These are phyloP conservation scores for Cichlasoma orientale DNA, from an alignment of 2,797 vertebrate genomes.

Conservation along the genomic window DNA sequence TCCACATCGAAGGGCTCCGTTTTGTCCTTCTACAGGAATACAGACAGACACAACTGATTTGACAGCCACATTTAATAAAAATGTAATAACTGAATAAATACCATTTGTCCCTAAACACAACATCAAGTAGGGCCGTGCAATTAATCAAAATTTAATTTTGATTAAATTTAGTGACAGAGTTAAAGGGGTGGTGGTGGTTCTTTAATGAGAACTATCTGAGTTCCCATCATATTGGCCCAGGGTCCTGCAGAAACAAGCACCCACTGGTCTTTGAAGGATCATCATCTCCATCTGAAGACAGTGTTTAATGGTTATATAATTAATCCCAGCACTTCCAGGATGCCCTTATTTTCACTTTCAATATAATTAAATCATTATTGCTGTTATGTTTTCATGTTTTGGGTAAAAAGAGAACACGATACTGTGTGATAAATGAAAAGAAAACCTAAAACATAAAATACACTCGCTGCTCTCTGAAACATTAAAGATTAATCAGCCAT, in stretches of 20 bases:
- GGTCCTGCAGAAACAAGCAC: background rate
- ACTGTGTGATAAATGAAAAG: no score
- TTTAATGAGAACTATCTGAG: background rate
- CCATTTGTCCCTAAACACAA: background rate
- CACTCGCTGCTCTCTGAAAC: no score
- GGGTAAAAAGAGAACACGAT: no score
- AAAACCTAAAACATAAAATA: no score
- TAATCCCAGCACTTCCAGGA: no score
- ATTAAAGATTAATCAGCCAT: no score
- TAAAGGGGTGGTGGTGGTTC: no score
- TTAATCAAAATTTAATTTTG: background rate
- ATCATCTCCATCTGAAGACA: background rate
- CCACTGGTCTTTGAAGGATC: background rate
- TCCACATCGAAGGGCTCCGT: conserved; percentile 85
- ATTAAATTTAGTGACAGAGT: background rate
- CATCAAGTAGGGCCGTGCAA: background rate
- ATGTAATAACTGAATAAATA: background rate
- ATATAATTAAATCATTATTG: no score
- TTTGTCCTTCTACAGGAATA: conserved; percentile 80
- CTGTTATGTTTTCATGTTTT: no score
- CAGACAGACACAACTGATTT: background rate
- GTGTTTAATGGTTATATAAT: no score
- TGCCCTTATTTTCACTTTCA: no score
- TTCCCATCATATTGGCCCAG: background rate
- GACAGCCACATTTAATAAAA: background rate